A percentile compares a stretch with the other conserved stretches of the same genome.
These are phyloP conservation scores for Vulpes lagopus DNA, from an alignment of 2,113 vertebrate genomes.

Conservation along the genomic window DNA sequence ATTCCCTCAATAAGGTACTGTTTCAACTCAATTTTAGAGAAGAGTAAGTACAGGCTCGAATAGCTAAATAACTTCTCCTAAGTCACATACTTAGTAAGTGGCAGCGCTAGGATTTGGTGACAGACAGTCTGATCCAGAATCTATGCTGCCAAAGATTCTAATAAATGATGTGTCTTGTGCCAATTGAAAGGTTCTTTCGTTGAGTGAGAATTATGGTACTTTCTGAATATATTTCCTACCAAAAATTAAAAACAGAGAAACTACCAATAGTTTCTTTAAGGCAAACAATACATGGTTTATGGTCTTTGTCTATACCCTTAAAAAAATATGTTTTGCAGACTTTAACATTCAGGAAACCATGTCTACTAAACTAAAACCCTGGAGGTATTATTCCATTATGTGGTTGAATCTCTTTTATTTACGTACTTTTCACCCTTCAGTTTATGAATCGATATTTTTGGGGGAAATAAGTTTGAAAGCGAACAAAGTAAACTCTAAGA, in stretches of 20 bases:
- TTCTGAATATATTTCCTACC: background rate
- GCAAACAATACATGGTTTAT: background rate
- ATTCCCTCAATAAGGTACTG: background rate
- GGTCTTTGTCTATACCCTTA: background rate
- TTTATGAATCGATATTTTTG: background rate
- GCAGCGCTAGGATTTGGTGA: background rate
- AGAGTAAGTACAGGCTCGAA: background rate
- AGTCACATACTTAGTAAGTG: background rate
- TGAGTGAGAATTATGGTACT: background rate
- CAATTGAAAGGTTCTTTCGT: background rate
- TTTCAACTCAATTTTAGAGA: background rate
- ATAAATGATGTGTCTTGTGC: background rate
- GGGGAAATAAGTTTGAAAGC: constrained; percentile 5
- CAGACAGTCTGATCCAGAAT: no score
- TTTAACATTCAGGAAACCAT: background rate
- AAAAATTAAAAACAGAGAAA: background rate
- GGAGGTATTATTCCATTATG: background rate
- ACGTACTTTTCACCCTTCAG: background rate
- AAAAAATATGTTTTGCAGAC: background rate
- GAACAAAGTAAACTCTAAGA: background rate
- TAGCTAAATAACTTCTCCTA: background rate
- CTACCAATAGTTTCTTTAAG: background rate
- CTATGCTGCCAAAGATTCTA: background rate
- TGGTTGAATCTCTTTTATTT: background rate
- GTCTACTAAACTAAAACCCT: background rate